A percentile compares a stretch with the other conserved stretches of the same genome.
Evolutionary conservation across 2,797 vertebrate species (phyloP).

Genomic region (Threskiornis aethiopicus): DNA sequence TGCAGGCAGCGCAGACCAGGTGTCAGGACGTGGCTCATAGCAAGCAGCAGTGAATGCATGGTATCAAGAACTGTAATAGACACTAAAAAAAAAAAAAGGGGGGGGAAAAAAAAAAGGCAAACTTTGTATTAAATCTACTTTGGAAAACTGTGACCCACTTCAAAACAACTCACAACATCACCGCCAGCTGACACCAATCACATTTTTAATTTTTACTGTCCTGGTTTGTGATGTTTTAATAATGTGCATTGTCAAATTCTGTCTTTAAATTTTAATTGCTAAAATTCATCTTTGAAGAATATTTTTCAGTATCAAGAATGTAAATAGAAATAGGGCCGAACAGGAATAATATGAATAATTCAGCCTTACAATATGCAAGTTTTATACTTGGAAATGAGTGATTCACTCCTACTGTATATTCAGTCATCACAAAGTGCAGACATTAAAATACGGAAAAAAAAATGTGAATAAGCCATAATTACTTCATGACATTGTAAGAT

Average conservation of each 20-base stretch:
- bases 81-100: neutral
- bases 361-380: neutral
- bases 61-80: neutral
- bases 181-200: neutral
- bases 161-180: neutral
- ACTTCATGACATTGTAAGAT: neutral
- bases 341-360: constrained; percentile 13
- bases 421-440: neutral
- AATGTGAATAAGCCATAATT: neutral
- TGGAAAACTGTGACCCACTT: neutral
- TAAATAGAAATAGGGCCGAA: constrained; percentile 15
- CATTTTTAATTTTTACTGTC: neutral
- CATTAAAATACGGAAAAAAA: neutral
- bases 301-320: constrained; percentile 40
- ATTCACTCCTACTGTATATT: neutral
- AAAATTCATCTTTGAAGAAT: constrained; percentile 32
- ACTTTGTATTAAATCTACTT: neutral
- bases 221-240: neutral
- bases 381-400: constrained; percentile 24
- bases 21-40: accelerated
- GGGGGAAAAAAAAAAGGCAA: neutral
- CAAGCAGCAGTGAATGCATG: accelerated
- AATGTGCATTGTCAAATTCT: neutral
- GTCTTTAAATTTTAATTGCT: constrained; percentile 48
- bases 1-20: neutral